Conservation (phyloP, 2,888 invertebrate genomes). For the Mythimna impura region DNA sequence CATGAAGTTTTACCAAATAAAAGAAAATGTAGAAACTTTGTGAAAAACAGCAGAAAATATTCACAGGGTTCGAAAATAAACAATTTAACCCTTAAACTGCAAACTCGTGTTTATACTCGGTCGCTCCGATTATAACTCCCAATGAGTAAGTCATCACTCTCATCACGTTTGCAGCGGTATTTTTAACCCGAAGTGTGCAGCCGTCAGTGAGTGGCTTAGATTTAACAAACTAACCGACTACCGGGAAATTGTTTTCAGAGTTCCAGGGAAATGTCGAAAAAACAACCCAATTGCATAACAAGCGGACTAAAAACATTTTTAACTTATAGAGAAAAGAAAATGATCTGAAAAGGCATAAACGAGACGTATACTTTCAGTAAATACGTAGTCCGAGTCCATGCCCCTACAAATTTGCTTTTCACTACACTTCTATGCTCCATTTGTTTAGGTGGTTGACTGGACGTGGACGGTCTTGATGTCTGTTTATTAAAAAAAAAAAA, state of each 20-base stretch:
- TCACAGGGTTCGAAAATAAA: too few relatives aligned
- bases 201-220: slow-evolving; percentile 17
- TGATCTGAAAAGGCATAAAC: background rate
- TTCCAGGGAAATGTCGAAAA: background rate
- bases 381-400: too few relatives aligned
- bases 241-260: background rate
- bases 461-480: too few relatives aligned
- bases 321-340: background rate
- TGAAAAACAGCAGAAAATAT: too few relatives aligned
- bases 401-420: too few relatives aligned
- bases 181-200: slow-evolving; percentile 44
- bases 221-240: slow-evolving; percentile 24
- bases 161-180: slow-evolving; percentile 45
- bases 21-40: too few relatives aligned
- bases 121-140: slow-evolving; percentile 30
- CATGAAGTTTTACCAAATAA: too few relatives aligned
- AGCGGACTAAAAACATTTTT: background rate
- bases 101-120: background rate
- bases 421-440: too few relatives aligned
- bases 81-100: background rate
- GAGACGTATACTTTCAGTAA: background rate
- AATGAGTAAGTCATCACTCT: slow-evolving; percentile 36
- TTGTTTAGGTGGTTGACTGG: too few relatives aligned
- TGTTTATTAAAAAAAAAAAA: too few relatives aligned
- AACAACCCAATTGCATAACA: background rate